Conservation (phyloP, 2,888 invertebrate species). For the Cordilura impudica region DNA sequence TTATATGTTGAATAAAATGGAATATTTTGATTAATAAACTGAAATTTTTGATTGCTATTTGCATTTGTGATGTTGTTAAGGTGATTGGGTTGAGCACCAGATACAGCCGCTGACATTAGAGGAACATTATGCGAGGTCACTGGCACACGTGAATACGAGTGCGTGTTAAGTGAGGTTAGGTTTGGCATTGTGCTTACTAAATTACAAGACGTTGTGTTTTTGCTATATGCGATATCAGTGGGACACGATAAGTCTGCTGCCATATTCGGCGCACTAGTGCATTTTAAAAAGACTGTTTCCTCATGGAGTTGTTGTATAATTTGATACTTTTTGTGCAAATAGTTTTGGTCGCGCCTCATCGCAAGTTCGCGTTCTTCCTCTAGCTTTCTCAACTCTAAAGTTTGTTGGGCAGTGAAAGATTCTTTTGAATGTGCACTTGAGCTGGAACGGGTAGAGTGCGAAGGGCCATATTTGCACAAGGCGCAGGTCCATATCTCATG, state of each 20-base stretch:
- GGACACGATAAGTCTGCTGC: not conserved
- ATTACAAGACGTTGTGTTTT: too few relatives aligned
- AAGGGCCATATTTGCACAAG: not conserved
- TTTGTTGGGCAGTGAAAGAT: not conserved
- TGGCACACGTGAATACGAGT: too few relatives aligned
- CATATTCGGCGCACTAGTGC: too few relatives aligned
- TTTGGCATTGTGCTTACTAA: not conserved
- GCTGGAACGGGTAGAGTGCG: not conserved
- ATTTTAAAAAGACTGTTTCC: not conserved
- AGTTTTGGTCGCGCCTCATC: constrained; percentile 24
- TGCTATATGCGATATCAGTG: too few relatives aligned
- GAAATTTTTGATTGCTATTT: too few relatives aligned
- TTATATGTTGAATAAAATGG: constrained; percentile 5
- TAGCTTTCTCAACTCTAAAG: constrained; percentile 14
- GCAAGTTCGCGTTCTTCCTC: constrained; percentile 33
- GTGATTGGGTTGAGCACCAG: not conserved
- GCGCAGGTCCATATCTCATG: constrained; percentile 11
- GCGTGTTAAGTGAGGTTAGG: not conserved
- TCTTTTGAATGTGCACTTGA: constrained; percentile 27
- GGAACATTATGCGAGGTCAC: not conserved
- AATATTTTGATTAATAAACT: constrained; percentile 25
- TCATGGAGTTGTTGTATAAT: constrained; percentile 8
- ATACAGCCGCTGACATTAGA: not conserved
- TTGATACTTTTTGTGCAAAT: constrained; percentile 31
- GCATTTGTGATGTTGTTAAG: not conserved